Conservation (phyloP, 1,140 invertebrate genomes). For the Neodiprion pinetum region DNA sequence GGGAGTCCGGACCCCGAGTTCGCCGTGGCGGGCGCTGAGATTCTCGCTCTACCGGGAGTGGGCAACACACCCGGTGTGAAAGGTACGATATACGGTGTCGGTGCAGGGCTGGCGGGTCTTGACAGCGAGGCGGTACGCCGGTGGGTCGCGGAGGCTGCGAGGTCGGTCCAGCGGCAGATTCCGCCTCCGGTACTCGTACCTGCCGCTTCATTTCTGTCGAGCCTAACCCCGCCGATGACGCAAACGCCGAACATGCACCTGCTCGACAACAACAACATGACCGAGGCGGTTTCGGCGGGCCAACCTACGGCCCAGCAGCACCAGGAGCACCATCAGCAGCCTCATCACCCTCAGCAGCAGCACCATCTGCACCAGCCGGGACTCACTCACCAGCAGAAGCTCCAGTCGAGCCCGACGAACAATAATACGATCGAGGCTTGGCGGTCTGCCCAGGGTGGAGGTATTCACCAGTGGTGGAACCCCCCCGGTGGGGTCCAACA, state of each 20-base stretch:
- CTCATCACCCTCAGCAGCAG: slow-evolving; percentile 2
- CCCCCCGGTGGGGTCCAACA: slow-evolving; percentile 42
- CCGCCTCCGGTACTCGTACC: slow-evolving; percentile 48
- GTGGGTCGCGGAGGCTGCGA: slow-evolving; percentile 59
- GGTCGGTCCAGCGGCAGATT: slow-evolving; percentile 52
- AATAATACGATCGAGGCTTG: slow-evolving; percentile 60
- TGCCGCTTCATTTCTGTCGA: slow-evolving; percentile 38
- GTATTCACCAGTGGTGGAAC: slow-evolving; percentile 55
- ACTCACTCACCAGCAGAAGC: slow-evolving; percentile 49
- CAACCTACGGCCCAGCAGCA: slow-evolving; percentile 26
- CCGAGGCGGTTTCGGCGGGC: slow-evolving; percentile 46
- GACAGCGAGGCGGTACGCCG: slow-evolving; percentile 61
- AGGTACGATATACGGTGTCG: slow-evolving; percentile 34
- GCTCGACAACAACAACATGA: slow-evolving; percentile 56
- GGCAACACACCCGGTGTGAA: slow-evolving; percentile 6
- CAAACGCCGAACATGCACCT: slow-evolving; percentile 60
- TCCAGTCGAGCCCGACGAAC: slow-evolving; percentile 56
- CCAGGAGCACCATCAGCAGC: slow-evolving; percentile 15
- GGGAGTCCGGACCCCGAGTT: slow-evolving; percentile 44
- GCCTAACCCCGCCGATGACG: slow-evolving; percentile 55
- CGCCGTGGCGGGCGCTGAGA: slow-evolving; percentile 61
- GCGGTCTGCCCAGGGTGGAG: slow-evolving; percentile 54
- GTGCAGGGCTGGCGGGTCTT: slow-evolving; percentile 60
- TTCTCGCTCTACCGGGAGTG: slow-evolving; percentile 53
- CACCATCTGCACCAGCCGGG: slow-evolving; percentile 35